Conservation (phyloP, 2,113 vertebrate genomes). For the Neodon shergylaensis region DNA sequence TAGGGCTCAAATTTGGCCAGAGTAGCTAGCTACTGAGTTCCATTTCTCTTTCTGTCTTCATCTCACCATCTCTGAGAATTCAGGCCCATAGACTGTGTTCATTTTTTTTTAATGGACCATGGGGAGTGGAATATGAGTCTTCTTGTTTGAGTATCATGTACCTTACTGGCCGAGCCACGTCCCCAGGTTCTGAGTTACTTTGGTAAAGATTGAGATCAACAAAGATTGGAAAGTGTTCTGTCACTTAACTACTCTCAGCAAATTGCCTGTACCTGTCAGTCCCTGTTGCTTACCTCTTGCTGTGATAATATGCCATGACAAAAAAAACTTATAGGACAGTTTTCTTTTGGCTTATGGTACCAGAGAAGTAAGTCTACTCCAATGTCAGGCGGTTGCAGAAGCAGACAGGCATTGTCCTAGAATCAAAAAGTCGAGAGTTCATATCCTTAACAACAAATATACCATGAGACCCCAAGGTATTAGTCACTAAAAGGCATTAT, state of each 20-base stretch:
- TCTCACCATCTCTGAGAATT: background rate
- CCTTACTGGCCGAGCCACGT: background rate
- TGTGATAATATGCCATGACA: background rate
- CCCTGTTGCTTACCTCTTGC: background rate
- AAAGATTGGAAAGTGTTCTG: background rate
- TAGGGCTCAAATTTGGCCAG: background rate
- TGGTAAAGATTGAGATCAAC: background rate
- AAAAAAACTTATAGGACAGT: background rate
- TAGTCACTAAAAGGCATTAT: background rate
- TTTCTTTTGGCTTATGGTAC: background rate
- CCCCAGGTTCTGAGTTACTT: background rate
- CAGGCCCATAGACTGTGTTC: too few relatives aligned
- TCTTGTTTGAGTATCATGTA: background rate
- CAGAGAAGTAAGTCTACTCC: background rate
- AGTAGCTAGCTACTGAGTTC: too few relatives aligned
- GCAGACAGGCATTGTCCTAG: background rate
- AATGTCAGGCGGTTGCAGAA: background rate
- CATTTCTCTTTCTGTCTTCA: background rate
- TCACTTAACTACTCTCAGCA: background rate
- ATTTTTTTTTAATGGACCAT: background rate
- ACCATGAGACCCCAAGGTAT: background rate
- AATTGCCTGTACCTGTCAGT: background rate
- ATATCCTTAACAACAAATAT: background rate
- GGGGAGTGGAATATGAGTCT: too few relatives aligned
- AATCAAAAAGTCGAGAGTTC: background rate